A percentile compares a stretch with the other conserved stretches of the same genome.
Evolutionary conservation across 2,113 vertebrate species (phyloP).

Genomic region (Lota lota): DNA sequence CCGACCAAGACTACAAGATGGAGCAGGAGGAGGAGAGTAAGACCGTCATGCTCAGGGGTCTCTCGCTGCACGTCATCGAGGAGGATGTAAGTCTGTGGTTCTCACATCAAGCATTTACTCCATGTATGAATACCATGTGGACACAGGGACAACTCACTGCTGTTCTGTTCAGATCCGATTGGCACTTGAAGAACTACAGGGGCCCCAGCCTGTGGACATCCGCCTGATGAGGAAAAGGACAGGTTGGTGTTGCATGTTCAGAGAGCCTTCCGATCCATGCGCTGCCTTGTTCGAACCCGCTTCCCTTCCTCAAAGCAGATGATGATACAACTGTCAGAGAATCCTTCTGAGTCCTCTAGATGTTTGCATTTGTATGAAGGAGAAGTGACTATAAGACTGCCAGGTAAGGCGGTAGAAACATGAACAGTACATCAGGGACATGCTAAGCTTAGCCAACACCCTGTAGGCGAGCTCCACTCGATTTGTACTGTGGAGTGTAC

Average conservation of each 20-base stretch:
- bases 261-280: conserved; percentile 52
- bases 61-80: conserved; percentile 85
- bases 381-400: conserved; percentile 13
- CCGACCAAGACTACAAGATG: conserved; percentile 86
- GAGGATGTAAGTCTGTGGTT: conserved; percentile 79
- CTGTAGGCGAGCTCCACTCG: conserved; percentile 63
- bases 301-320: conserved; percentile 58
- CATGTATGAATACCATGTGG: too few species aligned
- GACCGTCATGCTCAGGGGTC: conserved; percentile 89
- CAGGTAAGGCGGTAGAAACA: conserved; percentile 43
- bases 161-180: conserved; percentile 76
- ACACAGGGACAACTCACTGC: too few species aligned
- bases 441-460: conserved; percentile 67
- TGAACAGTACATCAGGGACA: conserved; percentile 54
- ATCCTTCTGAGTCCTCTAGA: conserved; percentile 13
- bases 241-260: conserved; percentile 81
- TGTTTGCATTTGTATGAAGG: conserved; percentile 12
- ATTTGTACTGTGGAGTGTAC: conserved; percentile 76
- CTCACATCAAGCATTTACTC: background rate
- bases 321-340: background rate
- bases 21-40: conserved; percentile 90
- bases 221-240: conserved; percentile 92
- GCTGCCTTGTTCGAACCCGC: conserved; percentile 53
- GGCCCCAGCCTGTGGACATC: conserved; percentile 90
- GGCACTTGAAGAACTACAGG: conserved; percentile 87